Conservation (phyloP, 2,113 vertebrate species). For the Acrocephalus arundinaceus region DNA sequence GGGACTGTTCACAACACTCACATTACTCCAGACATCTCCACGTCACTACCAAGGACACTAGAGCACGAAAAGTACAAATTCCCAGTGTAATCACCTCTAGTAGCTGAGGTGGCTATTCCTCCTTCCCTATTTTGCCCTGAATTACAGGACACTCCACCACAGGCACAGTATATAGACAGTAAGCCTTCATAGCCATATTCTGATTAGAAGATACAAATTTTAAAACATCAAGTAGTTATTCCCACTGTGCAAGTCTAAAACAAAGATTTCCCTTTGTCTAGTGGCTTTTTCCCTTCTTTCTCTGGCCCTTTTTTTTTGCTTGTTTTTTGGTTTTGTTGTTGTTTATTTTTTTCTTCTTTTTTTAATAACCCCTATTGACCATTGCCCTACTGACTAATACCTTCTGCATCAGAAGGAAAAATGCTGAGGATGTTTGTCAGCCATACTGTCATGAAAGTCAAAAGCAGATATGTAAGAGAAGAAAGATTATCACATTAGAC, state of each 20-base stretch:
- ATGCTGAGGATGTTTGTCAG: slow-evolving; percentile 54
- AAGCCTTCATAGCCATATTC: neutral
- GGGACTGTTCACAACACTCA: neutral
- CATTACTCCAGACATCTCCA: neutral
- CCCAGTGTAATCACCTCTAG: neutral
- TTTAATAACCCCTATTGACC: slow-evolving; percentile 26
- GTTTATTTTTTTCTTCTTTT: neutral
- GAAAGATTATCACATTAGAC: slow-evolving; percentile 65
- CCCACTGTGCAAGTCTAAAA: neutral
- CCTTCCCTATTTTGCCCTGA: neutral
- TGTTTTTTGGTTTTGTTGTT: neutral
- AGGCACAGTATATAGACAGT: neutral
- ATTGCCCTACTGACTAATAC: slow-evolving; percentile 12
- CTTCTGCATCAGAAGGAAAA: slow-evolving; percentile 34
- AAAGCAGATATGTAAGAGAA: slow-evolving; percentile 58
- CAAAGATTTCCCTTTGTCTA: neutral
- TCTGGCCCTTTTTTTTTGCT: neutral
- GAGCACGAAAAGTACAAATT: neutral
- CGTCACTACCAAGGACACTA: neutral
- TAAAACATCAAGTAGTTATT: neutral
- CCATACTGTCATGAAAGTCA: slow-evolving; percentile 43
- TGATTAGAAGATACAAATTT: neutral
- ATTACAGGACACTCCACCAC: neutral
- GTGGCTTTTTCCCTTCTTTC: neutral
- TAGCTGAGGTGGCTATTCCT: neutral